Evolutionary conservation across 2,113 vertebrate species (phyloP).

Genomic region (Cynoglossus semilaevis): DNA sequence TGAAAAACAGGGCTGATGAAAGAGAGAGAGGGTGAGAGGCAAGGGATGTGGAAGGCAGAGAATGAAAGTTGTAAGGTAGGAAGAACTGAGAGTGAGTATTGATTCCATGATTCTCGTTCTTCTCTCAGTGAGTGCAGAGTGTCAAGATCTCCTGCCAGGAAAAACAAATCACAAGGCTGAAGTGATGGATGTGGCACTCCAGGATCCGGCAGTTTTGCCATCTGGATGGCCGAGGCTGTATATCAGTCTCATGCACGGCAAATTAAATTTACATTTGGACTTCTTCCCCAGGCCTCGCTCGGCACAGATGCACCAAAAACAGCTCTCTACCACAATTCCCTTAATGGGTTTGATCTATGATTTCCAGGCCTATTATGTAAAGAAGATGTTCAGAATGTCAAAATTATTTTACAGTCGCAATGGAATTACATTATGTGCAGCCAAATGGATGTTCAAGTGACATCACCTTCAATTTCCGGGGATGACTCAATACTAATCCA

Average conservation of each 20-base stretch:
- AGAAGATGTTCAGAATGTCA: slow-evolving; percentile 61
- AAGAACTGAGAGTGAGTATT: slow-evolving; percentile 65
- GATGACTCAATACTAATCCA: slow-evolving; percentile 64
- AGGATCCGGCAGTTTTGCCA: slow-evolving; percentile 69
- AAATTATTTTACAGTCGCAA: slow-evolving; percentile 62
- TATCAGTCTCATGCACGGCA: slow-evolving; percentile 73
- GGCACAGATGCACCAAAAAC: slow-evolving; percentile 61
- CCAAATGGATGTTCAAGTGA: slow-evolving; percentile 68
- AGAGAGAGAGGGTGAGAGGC: slow-evolving; percentile 19
- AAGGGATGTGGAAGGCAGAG: slow-evolving; percentile 18
- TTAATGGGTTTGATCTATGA: slow-evolving; percentile 69
- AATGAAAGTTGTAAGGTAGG: slow-evolving; percentile 40
- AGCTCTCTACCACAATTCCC: slow-evolving; percentile 47
- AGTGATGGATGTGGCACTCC: slow-evolving; percentile 81
- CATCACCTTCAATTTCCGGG: slow-evolving; percentile 66
- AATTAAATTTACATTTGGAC: slow-evolving; percentile 79
- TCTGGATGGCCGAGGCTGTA: slow-evolving; percentile 76
- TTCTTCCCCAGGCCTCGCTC: slow-evolving; percentile 63
- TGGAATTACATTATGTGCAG: slow-evolving; percentile 62
- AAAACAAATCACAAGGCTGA: slow-evolving; percentile 76
- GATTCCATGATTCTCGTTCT: slow-evolving; percentile 74
- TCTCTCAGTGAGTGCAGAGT: slow-evolving; percentile 71
- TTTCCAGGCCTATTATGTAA: slow-evolving; percentile 68
- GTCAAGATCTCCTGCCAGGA: slow-evolving; percentile 75
- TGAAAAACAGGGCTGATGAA: slow-evolving; percentile 47